These are phyloP conservation scores for Euzetes globulus DNA, from an alignment of 2,888 invertebrate species.

Conservation along the genomic window DNA sequence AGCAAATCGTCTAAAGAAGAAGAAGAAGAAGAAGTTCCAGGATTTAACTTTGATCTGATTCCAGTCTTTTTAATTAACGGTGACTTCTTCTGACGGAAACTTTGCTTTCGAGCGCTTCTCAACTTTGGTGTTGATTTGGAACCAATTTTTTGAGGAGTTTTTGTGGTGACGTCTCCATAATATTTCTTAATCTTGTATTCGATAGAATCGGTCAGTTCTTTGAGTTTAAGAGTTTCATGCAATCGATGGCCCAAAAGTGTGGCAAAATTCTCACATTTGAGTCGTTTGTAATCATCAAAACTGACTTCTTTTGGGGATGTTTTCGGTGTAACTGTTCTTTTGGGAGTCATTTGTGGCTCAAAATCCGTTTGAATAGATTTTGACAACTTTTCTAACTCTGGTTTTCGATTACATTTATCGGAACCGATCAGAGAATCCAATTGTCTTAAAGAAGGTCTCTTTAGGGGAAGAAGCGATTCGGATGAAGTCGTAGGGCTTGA, in stretches of 20 bases:
- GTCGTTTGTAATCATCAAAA: constrained; percentile 9
- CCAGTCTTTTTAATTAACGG: neutral
- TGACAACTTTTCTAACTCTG: neutral
- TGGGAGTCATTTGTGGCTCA: neutral
- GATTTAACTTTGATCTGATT: neutral
- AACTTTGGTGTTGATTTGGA: neutral
- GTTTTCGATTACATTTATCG: neutral
- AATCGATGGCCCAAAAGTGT: neutral
- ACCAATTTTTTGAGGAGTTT: neutral
- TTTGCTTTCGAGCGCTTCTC: neutral
- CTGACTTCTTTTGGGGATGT: neutral
- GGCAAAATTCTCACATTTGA: neutral
- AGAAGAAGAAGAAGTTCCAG: no score
- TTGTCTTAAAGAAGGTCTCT: neutral
- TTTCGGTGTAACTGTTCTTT: neutral
- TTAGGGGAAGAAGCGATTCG: neutral
- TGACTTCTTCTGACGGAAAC: neutral
- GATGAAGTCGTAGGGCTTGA: no score
- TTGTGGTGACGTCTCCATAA: neutral
- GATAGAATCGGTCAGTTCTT: neutral
- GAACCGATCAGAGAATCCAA: neutral
- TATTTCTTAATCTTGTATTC: constrained; percentile 4
- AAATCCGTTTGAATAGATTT: neutral
- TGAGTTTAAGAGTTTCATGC: constrained; percentile 4
- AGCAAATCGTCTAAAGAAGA: neutral